Percentiles rank a stretch among this genome's conserved stretches.
Conservation (phyloP, 2,888 invertebrate genomes). For the Callyntrura sp. region DNA sequence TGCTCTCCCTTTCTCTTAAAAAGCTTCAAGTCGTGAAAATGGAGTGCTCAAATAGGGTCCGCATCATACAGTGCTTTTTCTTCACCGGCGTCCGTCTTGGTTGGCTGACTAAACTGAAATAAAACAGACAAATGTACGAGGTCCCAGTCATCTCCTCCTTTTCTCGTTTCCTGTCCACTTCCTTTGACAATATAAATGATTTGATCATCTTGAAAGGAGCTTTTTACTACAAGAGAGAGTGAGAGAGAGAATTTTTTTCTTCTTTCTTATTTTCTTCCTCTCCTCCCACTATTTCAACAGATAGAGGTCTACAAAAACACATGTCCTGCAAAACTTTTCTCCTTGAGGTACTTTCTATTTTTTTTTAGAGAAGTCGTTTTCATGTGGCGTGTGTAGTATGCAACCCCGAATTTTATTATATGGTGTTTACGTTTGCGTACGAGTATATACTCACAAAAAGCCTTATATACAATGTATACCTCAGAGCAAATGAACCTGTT, state of each 20-base stretch:
- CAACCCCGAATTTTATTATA: too few species aligned
- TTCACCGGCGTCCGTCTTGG: conserved; percentile 29
- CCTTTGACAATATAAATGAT: conserved; percentile 67
- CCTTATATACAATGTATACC: neutral
- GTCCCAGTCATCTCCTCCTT: conserved; percentile 67
- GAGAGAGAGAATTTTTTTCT: conserved; percentile 4
- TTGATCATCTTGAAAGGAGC: conserved; percentile 64
- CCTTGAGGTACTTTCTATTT: conserved; percentile 33
- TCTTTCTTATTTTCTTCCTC: conserved; percentile 8
- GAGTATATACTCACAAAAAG: too few species aligned
- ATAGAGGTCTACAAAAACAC: conserved; percentile 41
- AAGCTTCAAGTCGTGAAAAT: too few species aligned
- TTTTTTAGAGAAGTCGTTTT: neutral
- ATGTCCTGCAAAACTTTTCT: conserved; percentile 47
- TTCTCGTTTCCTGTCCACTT: conserved; percentile 70
- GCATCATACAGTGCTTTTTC: too few species aligned
- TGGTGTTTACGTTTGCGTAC: too few species aligned
- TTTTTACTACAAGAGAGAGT: conserved; percentile 43
- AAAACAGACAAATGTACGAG: conserved; percentile 63
- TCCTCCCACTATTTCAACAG: conserved; percentile 44
- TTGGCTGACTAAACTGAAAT: conserved; percentile 69
- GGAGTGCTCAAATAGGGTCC: too few species aligned
- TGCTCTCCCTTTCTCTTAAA: too few species aligned
- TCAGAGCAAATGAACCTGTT: neutral
- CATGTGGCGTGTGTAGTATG: too few species aligned